phyloP scores from a whole-genome alignment of 2,888 invertebrate species.

The Parascotia fuliginaria region DNA sequence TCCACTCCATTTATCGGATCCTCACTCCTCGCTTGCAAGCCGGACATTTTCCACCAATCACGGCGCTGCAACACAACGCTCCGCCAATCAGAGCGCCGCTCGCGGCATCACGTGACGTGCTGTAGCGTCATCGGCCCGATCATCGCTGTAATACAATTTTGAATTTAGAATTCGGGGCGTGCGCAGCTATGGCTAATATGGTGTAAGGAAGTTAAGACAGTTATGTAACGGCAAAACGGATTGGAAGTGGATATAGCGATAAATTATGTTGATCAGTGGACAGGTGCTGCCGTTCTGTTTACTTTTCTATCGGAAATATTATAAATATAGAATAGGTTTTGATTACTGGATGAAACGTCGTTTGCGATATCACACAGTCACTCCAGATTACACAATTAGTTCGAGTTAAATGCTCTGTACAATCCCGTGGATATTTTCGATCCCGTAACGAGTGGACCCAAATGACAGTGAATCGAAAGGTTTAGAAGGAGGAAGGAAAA shows the following conservation, averaged over 20 bases:
- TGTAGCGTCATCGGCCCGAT: constrained; percentile 29
- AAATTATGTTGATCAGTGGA: constrained; percentile 37
- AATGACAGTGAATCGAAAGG: too few species aligned
- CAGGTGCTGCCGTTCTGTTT: constrained; percentile 30
- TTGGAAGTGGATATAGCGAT: constrained; percentile 37
- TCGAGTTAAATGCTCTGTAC: too few species aligned
- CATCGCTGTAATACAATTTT: constrained; percentile 38
- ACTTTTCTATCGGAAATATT: not conserved
- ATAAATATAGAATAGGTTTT: too few species aligned
- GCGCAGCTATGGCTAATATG: constrained; percentile 37
- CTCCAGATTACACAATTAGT: too few species aligned
- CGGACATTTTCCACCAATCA: constrained; percentile 77
- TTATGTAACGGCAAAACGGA: constrained; percentile 59
- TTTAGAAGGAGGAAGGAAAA: too few species aligned
- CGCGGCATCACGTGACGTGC: constrained; percentile 40
- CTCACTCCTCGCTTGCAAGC: constrained; percentile 73
- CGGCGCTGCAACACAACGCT: constrained; percentile 48
- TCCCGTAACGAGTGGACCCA: too few species aligned
- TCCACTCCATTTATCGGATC: constrained; percentile 80
- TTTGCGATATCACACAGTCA: too few species aligned
- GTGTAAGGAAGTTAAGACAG: constrained; percentile 41
- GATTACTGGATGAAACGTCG: too few species aligned
- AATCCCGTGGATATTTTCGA: too few species aligned
- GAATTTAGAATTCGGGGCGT: constrained; percentile 44
- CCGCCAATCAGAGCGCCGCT: constrained; percentile 61